Percentiles rank a stretch among this genome's conserved stretches.
Conservation (phyloP, 2,797 vertebrate genomes). For the Rhinatrema bivittatum region DNA sequence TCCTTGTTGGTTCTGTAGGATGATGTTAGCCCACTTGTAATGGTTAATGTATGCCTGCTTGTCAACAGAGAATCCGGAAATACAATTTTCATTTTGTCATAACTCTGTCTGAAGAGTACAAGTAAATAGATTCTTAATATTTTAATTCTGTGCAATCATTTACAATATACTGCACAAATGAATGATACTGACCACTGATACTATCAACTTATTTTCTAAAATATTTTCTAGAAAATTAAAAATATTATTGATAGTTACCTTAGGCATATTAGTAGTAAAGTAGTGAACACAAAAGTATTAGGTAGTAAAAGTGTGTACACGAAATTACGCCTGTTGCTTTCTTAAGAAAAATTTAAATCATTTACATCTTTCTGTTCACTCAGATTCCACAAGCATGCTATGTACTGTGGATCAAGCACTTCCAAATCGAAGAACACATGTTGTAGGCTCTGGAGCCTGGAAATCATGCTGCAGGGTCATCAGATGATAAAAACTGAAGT, state of each 20-base stretch:
- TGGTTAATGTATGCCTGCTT: too few relatives aligned
- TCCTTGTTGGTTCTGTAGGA: too few relatives aligned
- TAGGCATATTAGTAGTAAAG: too few relatives aligned
- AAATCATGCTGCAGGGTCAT: conserved; percentile 67
- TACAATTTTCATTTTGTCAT: conserved; percentile 26
- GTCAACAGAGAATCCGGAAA: too few relatives aligned
- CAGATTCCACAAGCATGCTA: conserved; percentile 64
- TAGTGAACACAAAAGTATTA: too few relatives aligned
- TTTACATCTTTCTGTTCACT: too few relatives aligned
- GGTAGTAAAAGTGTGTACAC: too few relatives aligned
- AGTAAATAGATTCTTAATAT: too few relatives aligned
- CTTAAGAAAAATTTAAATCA: too few relatives aligned
- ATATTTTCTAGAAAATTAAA: conserved; percentile 24
- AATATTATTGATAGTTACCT: not conserved
- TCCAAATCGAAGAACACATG: conserved; percentile 74
- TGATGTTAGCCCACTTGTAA: too few relatives aligned
- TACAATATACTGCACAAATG: conserved; percentile 24
- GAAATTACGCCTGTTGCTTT: too few relatives aligned
- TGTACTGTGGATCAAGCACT: conserved; percentile 76
- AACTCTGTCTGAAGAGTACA: conserved; percentile 10
- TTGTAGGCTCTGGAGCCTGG: conserved; percentile 73
- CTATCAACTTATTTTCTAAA: not conserved
- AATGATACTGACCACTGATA: conserved; percentile 20
- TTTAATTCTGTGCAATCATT: conserved; percentile 13
- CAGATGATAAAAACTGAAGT: conserved; percentile 82